Conservation (phyloP, 2,113 vertebrate species). For the Trachemys scripta region DNA sequence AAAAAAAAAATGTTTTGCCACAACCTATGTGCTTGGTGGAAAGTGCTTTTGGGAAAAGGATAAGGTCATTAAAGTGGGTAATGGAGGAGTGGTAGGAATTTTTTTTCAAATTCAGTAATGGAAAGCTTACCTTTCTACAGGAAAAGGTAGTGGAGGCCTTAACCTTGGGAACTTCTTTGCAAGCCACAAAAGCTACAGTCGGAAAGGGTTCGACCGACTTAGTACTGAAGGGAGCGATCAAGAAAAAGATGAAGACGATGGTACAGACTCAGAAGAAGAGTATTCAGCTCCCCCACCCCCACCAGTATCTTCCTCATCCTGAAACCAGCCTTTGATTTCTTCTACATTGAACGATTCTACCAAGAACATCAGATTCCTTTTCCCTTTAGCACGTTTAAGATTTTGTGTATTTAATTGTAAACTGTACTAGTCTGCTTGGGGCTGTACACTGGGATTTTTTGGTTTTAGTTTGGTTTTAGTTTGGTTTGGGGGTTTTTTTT, state of each 20-base stretch:
- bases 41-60: neutral
- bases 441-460: constrained; percentile 83
- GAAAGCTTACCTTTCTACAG: constrained; percentile 71
- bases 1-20: neutral
- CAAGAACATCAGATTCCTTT: constrained; percentile 69
- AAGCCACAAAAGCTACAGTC: constrained; percentile 91
- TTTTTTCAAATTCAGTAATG: accelerated
- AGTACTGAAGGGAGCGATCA: constrained; percentile 97
- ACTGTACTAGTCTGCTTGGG: constrained; percentile 87
- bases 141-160: constrained; percentile 88
- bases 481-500: constrained; percentile 32
- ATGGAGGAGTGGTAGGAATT: neutral
- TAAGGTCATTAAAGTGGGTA: neutral
- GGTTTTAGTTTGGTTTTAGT: constrained; percentile 67
- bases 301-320: constrained; percentile 75
- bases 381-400: constrained; percentile 82
- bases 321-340: constrained; percentile 58
- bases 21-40: neutral
- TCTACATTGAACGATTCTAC: constrained; percentile 30
- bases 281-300: constrained; percentile 85
- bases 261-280: constrained; percentile 94
- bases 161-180: constrained; percentile 98
- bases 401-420: constrained; percentile 87
- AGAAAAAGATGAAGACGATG: constrained; percentile 93
- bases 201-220: constrained; percentile 95